Percentiles rank a stretch among this genome's conserved stretches.
Conservation (phyloP, 2,113 vertebrate species). For the Pachyramphus minor region DNA sequence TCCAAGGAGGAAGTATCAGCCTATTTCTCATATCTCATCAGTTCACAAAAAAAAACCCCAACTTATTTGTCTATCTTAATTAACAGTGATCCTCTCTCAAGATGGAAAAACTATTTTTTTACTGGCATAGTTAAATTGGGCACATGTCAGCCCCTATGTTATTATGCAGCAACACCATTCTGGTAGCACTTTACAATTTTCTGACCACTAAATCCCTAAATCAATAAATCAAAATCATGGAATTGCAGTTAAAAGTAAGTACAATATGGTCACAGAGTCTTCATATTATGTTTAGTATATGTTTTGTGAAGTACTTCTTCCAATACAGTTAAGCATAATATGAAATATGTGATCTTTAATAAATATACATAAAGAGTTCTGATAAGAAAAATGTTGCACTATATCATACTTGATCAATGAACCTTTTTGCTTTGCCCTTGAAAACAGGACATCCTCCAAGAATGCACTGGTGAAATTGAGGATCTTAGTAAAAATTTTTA, state of each 20-base stretch:
- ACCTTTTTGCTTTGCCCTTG: slow-evolving; percentile 71
- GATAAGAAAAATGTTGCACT: slow-evolving; percentile 67
- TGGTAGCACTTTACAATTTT: slow-evolving; percentile 30
- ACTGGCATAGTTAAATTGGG: background rate
- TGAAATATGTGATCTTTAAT: slow-evolving; percentile 71
- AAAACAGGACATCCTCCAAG: slow-evolving; percentile 61
- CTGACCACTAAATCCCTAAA: slow-evolving; percentile 47
- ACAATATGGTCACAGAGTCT: slow-evolving; percentile 58
- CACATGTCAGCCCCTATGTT: background rate
- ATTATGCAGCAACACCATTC: background rate
- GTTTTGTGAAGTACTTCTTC: slow-evolving; percentile 66
- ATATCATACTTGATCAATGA: slow-evolving; percentile 74
- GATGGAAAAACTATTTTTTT: background rate
- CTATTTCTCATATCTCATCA: background rate
- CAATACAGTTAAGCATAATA: slow-evolving; percentile 55
- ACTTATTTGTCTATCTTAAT: slow-evolving; percentile 19
- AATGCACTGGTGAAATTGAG: slow-evolving; percentile 72
- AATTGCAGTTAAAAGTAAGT: slow-evolving; percentile 57
- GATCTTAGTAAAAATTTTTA: slow-evolving; percentile 74
- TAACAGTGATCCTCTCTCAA: background rate
- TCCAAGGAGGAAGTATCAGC: slow-evolving; percentile 28
- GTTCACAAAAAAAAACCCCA: slow-evolving; percentile 33
- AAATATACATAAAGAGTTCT: slow-evolving; percentile 73
- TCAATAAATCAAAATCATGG: slow-evolving; percentile 57
- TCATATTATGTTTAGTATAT: slow-evolving; percentile 61